Conservation (phyloP, 1,140 invertebrate species). For the Hesperophylax magnus region DNA sequence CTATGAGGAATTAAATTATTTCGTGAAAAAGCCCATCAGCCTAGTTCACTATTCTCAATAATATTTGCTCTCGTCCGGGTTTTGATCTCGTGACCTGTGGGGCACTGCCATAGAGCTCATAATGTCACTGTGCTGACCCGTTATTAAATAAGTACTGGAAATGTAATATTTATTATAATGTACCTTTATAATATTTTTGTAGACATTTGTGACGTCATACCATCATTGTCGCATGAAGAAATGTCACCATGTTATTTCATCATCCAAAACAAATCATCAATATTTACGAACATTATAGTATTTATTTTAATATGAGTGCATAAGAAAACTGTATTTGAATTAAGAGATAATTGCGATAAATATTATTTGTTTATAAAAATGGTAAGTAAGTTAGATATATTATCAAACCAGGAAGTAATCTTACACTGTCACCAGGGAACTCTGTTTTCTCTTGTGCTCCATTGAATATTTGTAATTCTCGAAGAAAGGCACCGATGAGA, state of each 20-base stretch:
- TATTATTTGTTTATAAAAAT: constrained; percentile 22
- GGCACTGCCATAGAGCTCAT: too few relatives aligned
- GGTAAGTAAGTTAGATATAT: background rate
- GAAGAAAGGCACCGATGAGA: constrained; percentile 62
- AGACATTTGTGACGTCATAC: background rate
- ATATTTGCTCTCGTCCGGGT: too few relatives aligned
- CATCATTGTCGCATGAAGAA: constrained; percentile 20
- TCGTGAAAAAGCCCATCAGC: too few relatives aligned
- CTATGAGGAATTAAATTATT: too few relatives aligned
- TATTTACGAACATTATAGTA: background rate
- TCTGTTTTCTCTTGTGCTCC: constrained; percentile 66
- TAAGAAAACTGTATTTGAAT: background rate
- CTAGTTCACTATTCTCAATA: too few relatives aligned
- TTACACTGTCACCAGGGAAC: constrained; percentile 76
- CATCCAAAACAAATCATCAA: constrained; percentile 8
- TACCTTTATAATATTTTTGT: too few relatives aligned
- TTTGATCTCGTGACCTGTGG: too few relatives aligned
- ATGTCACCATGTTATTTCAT: constrained; percentile 3
- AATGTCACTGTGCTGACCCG: too few relatives aligned
- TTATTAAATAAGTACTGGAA: too few relatives aligned
- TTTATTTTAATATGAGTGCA: background rate
- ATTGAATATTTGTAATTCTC: constrained; percentile 59
- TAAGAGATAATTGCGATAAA: background rate
- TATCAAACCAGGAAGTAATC: constrained; percentile 57
- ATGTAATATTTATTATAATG: too few relatives aligned